Conservation (phyloP, 92 coral and sea anemone genomes). For the Umimayanthus kanabou region DNA sequence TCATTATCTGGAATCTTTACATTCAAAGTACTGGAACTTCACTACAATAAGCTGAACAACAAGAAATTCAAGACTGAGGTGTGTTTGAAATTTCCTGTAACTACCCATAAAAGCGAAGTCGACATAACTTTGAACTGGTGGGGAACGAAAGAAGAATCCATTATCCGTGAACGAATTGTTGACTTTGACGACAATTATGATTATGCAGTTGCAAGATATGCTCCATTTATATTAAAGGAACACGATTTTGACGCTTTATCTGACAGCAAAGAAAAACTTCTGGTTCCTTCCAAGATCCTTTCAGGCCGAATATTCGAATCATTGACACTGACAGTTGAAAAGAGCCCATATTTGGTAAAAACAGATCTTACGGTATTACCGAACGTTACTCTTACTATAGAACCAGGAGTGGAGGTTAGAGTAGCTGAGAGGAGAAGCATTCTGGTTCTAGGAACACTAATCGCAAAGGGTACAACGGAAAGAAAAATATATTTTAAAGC, state of each 20-base stretch:
- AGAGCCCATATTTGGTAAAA: slow-evolving; percentile 62
- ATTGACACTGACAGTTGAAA: slow-evolving; percentile 31
- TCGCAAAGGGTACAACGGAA: slow-evolving; percentile 56
- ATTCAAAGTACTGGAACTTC: slow-evolving; percentile 23
- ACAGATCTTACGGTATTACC: slow-evolving; percentile 59
- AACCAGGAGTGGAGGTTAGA: slow-evolving; percentile 62
- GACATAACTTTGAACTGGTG: slow-evolving; percentile 68
- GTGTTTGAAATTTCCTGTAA: slow-evolving; percentile 39
- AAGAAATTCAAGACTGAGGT: slow-evolving; percentile 46
- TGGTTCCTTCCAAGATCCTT: slow-evolving; percentile 18
- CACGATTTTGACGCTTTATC: slow-evolving; percentile 28
- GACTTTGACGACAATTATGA: slow-evolving; percentile 69
- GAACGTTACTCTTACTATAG: slow-evolving; percentile 60
- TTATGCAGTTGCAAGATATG: slow-evolving; percentile 43
- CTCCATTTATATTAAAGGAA: slow-evolving; percentile 49
- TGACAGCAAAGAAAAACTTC: background rate
- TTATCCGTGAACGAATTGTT: slow-evolving; percentile 49
- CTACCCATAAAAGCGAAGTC: slow-evolving; percentile 24
- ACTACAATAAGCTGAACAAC: slow-evolving; percentile 54
- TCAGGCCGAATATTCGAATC: slow-evolving; percentile 65
- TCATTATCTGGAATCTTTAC: slow-evolving; percentile 46
- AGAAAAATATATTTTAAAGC: slow-evolving; percentile 52
- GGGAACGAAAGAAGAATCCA: slow-evolving; percentile 38
- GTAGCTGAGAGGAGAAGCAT: slow-evolving; percentile 59
- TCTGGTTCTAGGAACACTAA: slow-evolving; percentile 64